Percentiles rank a stretch among this genome's conserved stretches.
Conservation (phyloP, 2,888 invertebrate species). For the Thera obeliscata region DNA sequence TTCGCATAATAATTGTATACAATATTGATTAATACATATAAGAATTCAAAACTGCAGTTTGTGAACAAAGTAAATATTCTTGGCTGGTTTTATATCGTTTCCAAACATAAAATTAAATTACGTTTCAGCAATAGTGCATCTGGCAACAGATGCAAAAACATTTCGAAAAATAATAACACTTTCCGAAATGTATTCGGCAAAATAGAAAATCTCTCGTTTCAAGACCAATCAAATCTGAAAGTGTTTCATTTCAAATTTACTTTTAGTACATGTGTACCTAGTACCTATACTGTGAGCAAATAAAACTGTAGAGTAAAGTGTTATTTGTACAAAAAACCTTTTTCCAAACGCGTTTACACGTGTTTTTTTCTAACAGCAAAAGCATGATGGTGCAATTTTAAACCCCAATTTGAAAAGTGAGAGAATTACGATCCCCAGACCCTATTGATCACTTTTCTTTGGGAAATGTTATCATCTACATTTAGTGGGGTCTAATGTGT, state of each 20-base stretch:
- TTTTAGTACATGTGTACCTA: too few relatives aligned
- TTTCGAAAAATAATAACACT: conserved; percentile 37
- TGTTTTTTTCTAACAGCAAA: conserved; percentile 11
- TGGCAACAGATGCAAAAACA: conserved; percentile 49
- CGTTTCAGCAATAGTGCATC: conserved; percentile 44
- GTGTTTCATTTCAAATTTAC: not conserved
- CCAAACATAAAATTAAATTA: conserved; percentile 48
- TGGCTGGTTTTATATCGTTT: conserved; percentile 44
- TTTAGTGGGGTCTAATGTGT: conserved; percentile 33
- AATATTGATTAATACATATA: not conserved
- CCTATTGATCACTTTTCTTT: conserved; percentile 37
- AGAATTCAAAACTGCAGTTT: conserved; percentile 27
- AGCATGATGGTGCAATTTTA: conserved; percentile 23
- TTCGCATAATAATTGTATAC: too few relatives aligned
- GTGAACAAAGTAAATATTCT: conserved; percentile 35
- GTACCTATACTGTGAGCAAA: too few relatives aligned
- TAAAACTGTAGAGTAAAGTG: too few relatives aligned
- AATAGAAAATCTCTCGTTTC: not conserved
- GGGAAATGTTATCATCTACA: conserved; percentile 41
- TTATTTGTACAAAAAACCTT: not conserved
- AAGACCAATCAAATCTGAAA: conserved; percentile 13
- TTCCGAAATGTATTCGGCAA: not conserved
- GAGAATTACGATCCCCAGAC: conserved; percentile 7
- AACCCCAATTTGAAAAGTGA: conserved; percentile 28
- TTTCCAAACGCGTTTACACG: not conserved